Base-by-base conservation (phyloP, 2,888 invertebrate species). In the Automeris io region DNA sequence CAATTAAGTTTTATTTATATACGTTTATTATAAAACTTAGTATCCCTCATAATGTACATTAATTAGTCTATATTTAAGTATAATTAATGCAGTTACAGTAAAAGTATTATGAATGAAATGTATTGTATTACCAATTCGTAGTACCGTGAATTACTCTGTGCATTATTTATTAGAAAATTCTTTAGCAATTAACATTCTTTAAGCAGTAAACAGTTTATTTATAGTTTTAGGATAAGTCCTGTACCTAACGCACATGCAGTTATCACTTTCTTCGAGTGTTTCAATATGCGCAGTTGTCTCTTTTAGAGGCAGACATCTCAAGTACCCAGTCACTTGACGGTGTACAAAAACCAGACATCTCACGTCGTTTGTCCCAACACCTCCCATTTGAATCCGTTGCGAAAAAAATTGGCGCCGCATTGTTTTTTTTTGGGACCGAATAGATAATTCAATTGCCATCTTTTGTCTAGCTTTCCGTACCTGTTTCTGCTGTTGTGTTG, bases 371-470 rank as follows among this genome's bases (percentile, higher is more conserved):
- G 81, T 74, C 57, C 68, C 71, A 57, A 77, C 85, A 81, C 83
- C 76, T 79, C 63, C 52, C 46, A 37, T 46, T 60, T 51, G 44
- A 57, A 48, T 47, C 51, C 52, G 57, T 48, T 46, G 54, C 56
- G 70, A 72, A 69, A 76, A 86, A 85, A 85, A 61, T 75, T 80
- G 85, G 85, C 85, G 85, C 85, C 85, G 51, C 51, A 65, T 74
- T 74, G 68, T 72, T 47, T 48, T 23, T 19, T 23, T 29, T 33
- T 56, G 57, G 56, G 59, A 67, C 72, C 65, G 47, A 63, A 70
- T 50, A 52, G 54, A 67, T 70, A 76, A 72, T 71, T 73, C 71
- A 61, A 65, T 61, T 59, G 49, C 53, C 56, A 54, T 51, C 52
- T 47, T 71, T 78, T 79, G 70, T 76, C 70, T 74, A 63, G 57